phyloP scores from a whole-genome alignment of 1,140 invertebrate genomes.

The Cepaea nemoralis region DNA sequence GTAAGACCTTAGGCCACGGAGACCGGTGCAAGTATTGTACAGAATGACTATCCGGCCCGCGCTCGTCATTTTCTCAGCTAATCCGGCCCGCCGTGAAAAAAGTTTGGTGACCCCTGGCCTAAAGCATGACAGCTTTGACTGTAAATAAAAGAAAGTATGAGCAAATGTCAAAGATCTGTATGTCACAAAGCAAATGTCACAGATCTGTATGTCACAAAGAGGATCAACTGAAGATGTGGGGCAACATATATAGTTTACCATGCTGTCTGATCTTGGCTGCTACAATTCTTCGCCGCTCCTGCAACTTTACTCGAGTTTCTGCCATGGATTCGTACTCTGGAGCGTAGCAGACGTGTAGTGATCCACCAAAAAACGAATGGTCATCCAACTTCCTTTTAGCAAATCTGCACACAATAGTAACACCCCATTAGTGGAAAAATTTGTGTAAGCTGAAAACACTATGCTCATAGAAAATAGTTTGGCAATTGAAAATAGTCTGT shows the following conservation, averaged over 20 bases:
- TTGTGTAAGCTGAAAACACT: no score
- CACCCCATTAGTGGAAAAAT: no score
- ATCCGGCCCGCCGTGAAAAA: no score
- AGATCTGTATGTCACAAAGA: no score
- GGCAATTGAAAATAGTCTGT: no score
- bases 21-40: no score
- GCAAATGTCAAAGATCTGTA: not conserved
- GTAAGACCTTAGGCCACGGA: no score
- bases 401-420: constrained; percentile 73
- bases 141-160: not conserved
- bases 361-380: constrained; percentile 87
- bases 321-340: constrained; percentile 85
- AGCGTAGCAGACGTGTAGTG: constrained; percentile 89
- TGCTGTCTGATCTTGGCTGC: constrained; percentile 59
- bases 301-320: constrained; percentile 84
- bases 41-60: no score
- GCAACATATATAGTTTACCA: constrained; percentile 55
- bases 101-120: no score
- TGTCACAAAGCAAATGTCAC: not conserved
- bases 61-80: no score
- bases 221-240: not conserved
- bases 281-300: constrained; percentile 75
- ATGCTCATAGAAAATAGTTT: no score
- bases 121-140: no score
- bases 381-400: constrained; percentile 87